Conservation (phyloP, 2,113 vertebrate species). For the Oplegnathus fasciatus region DNA sequence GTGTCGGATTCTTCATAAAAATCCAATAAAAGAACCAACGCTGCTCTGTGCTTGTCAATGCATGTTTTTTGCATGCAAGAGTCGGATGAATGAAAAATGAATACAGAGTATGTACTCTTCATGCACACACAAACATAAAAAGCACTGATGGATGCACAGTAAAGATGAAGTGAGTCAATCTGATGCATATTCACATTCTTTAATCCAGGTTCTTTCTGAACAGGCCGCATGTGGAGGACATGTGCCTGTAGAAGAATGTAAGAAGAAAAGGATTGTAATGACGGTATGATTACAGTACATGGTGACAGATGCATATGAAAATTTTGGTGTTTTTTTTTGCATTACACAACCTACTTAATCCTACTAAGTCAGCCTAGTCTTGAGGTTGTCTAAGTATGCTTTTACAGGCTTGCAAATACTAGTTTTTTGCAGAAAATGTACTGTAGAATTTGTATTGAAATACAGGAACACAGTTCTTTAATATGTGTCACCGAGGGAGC, state of each 20-base stretch:
- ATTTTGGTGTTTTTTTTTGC: slow-evolving; percentile 23
- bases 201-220: slow-evolving; percentile 37
- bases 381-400: background rate
- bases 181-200: slow-evolving; percentile 53
- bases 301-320: slow-evolving; percentile 38
- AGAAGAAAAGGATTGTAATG: background rate
- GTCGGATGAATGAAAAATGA: slow-evolving; percentile 1
- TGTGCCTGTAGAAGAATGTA: background rate
- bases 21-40: slow-evolving; percentile 4
- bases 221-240: slow-evolving; percentile 34
- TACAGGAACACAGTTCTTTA: slow-evolving; percentile 7
- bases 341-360: slow-evolving; percentile 10
- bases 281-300: slow-evolving; percentile 20
- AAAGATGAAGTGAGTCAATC: slow-evolving; percentile 40
- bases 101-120: background rate
- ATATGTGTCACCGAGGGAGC: background rate
- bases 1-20: background rate
- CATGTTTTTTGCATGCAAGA: slow-evolving; percentile 8
- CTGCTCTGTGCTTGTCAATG: background rate
- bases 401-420: background rate
- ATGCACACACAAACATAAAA: slow-evolving; percentile 18
- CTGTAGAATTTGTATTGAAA: background rate
- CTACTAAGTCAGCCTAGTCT: background rate
- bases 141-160: slow-evolving; percentile 8
- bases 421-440: background rate